Percentiles rank a stretch among this genome's conserved stretches.
These are phyloP conservation scores for Ellobium chinense DNA, from an alignment of 2,888 invertebrate species.

Conservation along the genomic window DNA sequence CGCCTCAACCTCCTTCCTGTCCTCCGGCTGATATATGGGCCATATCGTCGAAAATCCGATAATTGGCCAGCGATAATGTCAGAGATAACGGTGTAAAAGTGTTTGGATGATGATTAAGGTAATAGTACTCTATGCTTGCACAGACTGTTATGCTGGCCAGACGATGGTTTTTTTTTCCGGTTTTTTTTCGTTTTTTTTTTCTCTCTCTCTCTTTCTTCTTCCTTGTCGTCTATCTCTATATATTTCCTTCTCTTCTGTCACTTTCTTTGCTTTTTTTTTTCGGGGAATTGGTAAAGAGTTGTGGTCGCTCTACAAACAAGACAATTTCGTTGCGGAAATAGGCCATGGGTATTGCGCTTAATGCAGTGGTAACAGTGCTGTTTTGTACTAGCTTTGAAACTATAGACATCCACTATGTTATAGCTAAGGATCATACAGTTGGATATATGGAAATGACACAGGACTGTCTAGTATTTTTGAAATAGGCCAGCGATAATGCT, in stretches of 20 bases:
- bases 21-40: neutral
- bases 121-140: neutral
- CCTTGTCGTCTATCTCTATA: neutral
- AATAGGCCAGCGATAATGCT: too few relatives aligned
- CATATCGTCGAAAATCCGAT: neutral
- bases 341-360: too few relatives aligned
- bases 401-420: too few relatives aligned
- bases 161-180: neutral
- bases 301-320: too few relatives aligned
- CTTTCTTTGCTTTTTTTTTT: neutral
- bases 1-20: neutral
- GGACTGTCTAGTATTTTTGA: too few relatives aligned
- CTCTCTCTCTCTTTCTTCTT: slow-evolving; percentile 1
- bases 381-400: too few relatives aligned
- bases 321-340: too few relatives aligned
- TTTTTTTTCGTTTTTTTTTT: neutral
- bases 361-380: too few relatives aligned
- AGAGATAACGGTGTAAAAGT: neutral
- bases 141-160: too few relatives aligned
- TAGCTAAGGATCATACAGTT: too few relatives aligned
- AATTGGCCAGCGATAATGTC: neutral
- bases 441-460: too few relatives aligned
- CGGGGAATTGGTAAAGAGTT: neutral
- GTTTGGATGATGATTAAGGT: neutral
- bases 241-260: neutral